Conservation (phyloP, 2,797 vertebrate species). For the Chrosomus eos region DNA sequence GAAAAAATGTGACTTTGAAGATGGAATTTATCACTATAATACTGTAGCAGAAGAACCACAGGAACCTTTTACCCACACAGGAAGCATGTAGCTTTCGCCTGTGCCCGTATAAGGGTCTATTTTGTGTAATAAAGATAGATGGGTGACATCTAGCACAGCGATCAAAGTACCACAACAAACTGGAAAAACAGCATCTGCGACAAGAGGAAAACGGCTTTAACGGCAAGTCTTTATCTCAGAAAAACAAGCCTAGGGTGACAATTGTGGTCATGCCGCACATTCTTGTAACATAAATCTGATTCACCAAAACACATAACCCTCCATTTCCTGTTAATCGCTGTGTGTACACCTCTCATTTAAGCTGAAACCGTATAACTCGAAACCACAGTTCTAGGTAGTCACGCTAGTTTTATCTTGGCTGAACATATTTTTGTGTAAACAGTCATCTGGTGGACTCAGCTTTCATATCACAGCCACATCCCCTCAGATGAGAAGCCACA, state of each 20-base stretch:
- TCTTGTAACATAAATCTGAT: slow-evolving; percentile 26
- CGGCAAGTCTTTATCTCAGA: slow-evolving; percentile 34
- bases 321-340: slow-evolving; percentile 24
- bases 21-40: not conserved
- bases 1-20: not conserved
- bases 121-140: slow-evolving; percentile 29
- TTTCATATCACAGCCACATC: not conserved
- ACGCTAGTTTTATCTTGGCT: slow-evolving; percentile 9
- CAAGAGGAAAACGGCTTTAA: slow-evolving; percentile 36
- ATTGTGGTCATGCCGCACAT: slow-evolving; percentile 8
- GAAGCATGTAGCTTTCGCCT: slow-evolving; percentile 21
- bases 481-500: not conserved
- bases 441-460: not conserved
- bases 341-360: not conserved
- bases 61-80: slow-evolving; percentile 51
- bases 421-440: not conserved
- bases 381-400: slow-evolving; percentile 9
- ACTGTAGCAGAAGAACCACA: slow-evolving; percentile 26
- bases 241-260: slow-evolving; percentile 13
- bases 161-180: slow-evolving; percentile 30
- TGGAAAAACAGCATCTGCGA: slow-evolving; percentile 36
- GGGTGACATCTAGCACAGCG: not conserved
- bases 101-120: not conserved
- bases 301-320: not conserved
- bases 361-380: slow-evolving; percentile 3